Percentiles rank a stretch among this genome's conserved stretches.
Evolutionary conservation across 2,797 vertebrate genomes (phyloP).

Genomic region (Zenarchopterus dispar): DNA sequence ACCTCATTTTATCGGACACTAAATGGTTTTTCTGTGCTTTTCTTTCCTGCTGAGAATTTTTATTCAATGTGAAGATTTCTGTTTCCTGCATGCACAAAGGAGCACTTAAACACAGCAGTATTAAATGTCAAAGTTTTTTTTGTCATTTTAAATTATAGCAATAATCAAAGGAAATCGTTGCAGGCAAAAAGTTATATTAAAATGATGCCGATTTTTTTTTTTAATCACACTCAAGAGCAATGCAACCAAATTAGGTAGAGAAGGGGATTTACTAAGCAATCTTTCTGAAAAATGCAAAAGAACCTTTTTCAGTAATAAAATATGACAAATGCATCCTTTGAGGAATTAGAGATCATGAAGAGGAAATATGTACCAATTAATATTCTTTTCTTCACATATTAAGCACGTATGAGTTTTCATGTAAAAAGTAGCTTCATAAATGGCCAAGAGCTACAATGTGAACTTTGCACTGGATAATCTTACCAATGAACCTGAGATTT

Average conservation of each 20-base stretch:
- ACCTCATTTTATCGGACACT: slow-evolving; percentile 43
- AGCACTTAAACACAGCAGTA: slow-evolving; percentile 38
- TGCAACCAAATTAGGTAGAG: slow-evolving; percentile 66
- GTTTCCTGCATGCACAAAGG: slow-evolving; percentile 19
- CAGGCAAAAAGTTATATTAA: slow-evolving; percentile 36
- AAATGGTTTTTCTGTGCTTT: slow-evolving; percentile 33
- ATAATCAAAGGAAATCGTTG: slow-evolving; percentile 43
- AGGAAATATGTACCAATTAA: slow-evolving; percentile 55
- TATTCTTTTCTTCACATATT: slow-evolving; percentile 63
- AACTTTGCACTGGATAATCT: slow-evolving; percentile 33
- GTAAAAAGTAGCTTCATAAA: slow-evolving; percentile 29
- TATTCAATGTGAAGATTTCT: slow-evolving; percentile 35
- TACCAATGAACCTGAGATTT: slow-evolving; percentile 41
- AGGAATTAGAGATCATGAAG: slow-evolving; percentile 63
- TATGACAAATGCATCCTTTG: slow-evolving; percentile 76
- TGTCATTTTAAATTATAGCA: slow-evolving; percentile 49
- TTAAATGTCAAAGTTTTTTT: slow-evolving; percentile 40
- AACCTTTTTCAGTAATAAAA: slow-evolving; percentile 72
- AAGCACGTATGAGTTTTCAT: slow-evolving; percentile 36
- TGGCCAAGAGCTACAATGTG: slow-evolving; percentile 25
- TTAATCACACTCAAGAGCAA: slow-evolving; percentile 57
- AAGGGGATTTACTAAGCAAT: slow-evolving; percentile 55
- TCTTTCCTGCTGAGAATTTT: slow-evolving; percentile 49
- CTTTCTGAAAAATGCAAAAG: slow-evolving; percentile 65
- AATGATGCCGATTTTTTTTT: slow-evolving; percentile 52